Base-by-base conservation (phyloP, 1,140 invertebrate species). In the Heliconius nattereri region DNA sequence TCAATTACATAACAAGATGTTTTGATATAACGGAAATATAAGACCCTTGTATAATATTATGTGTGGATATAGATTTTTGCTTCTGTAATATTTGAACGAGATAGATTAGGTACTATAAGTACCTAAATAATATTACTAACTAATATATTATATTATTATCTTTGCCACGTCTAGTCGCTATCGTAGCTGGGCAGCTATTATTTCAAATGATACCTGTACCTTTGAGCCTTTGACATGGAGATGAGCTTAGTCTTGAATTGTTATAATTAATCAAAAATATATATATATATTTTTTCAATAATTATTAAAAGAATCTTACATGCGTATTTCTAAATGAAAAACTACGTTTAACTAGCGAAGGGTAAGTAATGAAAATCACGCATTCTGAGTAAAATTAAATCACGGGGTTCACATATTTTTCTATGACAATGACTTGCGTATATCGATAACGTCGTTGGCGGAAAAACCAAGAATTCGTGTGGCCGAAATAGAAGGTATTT, bases 61-160 rank as follows among this genome's bases (percentile, higher is more conserved):
- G 19, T 20, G 49, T 52, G 6, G 1, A 52, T 20, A 52, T 0
- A 20, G 2, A 52, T 20, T 19, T 45, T 45, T 45, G 3, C 13
- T 45, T 16, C 13, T 45, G 40, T 45, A 3, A 45, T 45, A 45
- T 45, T 45, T 45, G 40, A 45, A 45, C 40, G 40, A 45, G 13
- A 16, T 0, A 1, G 3, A 16, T 16, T 16, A 35, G 32, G 6
- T 35, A 35, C n/a, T n/a, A n/a, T n/a, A n/a, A n/a, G n/a, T n/a
- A n/a, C n/a, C n/a, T n/a, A n/a, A n/a, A n/a, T n/a, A n/a, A n/a
- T n/a, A n/a, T n/a, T n/a, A n/a, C n/a, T n/a, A n/a, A n/a, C n/a
- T n/a, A n/a, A n/a, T n/a, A n/a, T n/a, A n/a, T n/a, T n/a, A n/a
- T 7, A 35, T 35, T 32, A 32, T 88, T 89, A 89, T 90, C 86